A percentile compares a stretch with the other conserved stretches of the same genome.
phyloP scores from a whole-genome alignment of 2,888 invertebrate species.

The Drosophila longiperda region DNA sequence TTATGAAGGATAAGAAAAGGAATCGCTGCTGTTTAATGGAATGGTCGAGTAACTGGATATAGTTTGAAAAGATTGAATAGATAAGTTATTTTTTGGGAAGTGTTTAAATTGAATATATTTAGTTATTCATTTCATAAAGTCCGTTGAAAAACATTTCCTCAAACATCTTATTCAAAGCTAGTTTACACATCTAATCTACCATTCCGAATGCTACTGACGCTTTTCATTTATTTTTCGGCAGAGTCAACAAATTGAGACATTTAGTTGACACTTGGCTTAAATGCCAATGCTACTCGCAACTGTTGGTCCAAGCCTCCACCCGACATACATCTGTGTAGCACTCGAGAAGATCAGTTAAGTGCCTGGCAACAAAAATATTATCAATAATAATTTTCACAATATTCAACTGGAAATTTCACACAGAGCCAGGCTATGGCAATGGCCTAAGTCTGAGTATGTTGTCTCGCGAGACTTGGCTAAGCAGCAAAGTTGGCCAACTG shows the following conservation, averaged over 20 bases:
- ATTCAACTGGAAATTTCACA: conserved; percentile 59
- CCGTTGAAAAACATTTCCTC: not conserved
- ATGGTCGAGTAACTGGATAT: not conserved
- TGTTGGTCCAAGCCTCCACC: not conserved
- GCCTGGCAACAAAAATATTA: conserved; percentile 66
- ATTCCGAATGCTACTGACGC: conserved; percentile 22
- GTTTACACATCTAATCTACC: conserved; percentile 1
- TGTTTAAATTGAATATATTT: not conserved
- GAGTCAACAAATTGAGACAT: conserved; percentile 61
- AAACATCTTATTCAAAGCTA: not conserved
- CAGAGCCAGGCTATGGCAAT: conserved; percentile 30
- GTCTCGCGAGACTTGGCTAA: conserved; percentile 55
- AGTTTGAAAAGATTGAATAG: not conserved
- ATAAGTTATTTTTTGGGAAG: not conserved
- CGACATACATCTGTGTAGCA: conserved; percentile 5
- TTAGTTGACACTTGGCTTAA: conserved; percentile 44
- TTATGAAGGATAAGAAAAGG: too few relatives aligned
- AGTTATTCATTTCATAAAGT: not conserved
- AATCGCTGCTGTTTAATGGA: not conserved
- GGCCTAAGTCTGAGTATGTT: conserved; percentile 14
- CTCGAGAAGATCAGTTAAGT: conserved; percentile 55
- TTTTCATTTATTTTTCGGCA: not conserved
- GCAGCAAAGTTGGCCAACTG: conserved; percentile 54
- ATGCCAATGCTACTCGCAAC: conserved; percentile 29
- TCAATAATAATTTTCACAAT: conserved; percentile 75